Evolutionary conservation across 2,888 invertebrate species (phyloP).

Genomic region (Glaucopsyche alexis): DNA sequence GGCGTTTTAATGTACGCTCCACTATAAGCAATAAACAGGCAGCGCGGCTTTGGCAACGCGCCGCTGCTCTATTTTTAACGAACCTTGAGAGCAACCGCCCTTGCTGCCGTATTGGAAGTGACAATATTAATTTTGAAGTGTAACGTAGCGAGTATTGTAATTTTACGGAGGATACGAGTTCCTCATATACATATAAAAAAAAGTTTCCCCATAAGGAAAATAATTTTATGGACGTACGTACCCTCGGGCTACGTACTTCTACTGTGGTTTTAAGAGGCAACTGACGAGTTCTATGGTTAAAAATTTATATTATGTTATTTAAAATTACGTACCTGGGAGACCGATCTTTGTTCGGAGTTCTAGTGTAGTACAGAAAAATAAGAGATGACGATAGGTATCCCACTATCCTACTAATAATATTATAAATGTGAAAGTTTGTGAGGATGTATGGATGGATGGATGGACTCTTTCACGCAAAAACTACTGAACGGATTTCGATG

Average conservation of each 20-base stretch:
- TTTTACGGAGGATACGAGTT: conserved; percentile 32
- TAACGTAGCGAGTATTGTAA: conserved; percentile 29
- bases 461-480: no score
- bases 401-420: no score
- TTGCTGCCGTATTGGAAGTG: conserved; percentile 63
- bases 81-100: conserved; percentile 77
- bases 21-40: conserved; percentile 72
- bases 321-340: no score
- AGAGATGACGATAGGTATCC: no score
- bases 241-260: not conserved
- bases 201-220: not conserved
- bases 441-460: no score
- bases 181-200: conserved; percentile 48
- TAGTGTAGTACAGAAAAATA: no score
- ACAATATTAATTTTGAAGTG: conserved; percentile 46
- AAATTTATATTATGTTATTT: no score
- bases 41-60: conserved; percentile 72
- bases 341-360: no score
- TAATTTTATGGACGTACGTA: not conserved
- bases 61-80: conserved; percentile 75
- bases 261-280: not conserved
- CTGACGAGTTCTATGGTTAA: no score
- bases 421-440: no score
- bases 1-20: conserved; percentile 50
- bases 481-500: no score